Evolutionary conservation across 2,888 invertebrate species (phyloP).

Genomic region (Galerucella pusilla): DNA sequence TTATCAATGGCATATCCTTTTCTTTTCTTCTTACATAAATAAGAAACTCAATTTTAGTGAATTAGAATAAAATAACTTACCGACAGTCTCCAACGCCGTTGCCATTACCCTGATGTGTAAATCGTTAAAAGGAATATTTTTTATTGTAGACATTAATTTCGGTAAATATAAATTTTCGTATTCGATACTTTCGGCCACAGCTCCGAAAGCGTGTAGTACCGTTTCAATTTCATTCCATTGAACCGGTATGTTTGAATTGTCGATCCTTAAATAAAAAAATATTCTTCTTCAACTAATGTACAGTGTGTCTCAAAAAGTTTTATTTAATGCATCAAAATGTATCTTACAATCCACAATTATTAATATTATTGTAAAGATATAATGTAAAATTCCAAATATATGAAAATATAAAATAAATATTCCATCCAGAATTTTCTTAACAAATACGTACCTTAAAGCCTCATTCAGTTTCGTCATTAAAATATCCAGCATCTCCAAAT

Average conservation of each 20-base stretch:
- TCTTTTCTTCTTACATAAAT: too few relatives aligned
- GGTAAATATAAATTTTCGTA: conserved; percentile 69
- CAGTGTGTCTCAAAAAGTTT: too few relatives aligned
- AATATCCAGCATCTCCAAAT: conserved; percentile 77
- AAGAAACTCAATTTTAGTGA: too few relatives aligned
- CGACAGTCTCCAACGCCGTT: conserved; percentile 82
- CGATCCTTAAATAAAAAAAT: conserved; percentile 6
- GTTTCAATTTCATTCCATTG: conserved; percentile 74
- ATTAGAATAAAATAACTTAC: conserved; percentile 58
- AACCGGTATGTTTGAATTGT: conserved; percentile 56
- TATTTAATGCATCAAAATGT: too few relatives aligned
- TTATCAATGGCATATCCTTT: too few relatives aligned
- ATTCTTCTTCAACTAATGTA: too few relatives aligned
- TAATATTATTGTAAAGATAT: too few relatives aligned
- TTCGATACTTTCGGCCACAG: conserved; percentile 73
- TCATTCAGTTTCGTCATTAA: conserved; percentile 74
- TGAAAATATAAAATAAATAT: too few relatives aligned
- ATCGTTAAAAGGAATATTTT: conserved; percentile 72
- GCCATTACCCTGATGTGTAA: conserved; percentile 73
- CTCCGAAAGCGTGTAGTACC: conserved; percentile 74
- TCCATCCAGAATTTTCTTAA: too few relatives aligned
- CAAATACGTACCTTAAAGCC: conserved; percentile 61
- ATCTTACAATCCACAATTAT: too few relatives aligned
- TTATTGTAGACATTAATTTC: conserved; percentile 71
- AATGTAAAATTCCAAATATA: too few relatives aligned